Base-by-base conservation (phyloP, 2,113 vertebrate genomes). In the Clarias batrachus region DNA sequence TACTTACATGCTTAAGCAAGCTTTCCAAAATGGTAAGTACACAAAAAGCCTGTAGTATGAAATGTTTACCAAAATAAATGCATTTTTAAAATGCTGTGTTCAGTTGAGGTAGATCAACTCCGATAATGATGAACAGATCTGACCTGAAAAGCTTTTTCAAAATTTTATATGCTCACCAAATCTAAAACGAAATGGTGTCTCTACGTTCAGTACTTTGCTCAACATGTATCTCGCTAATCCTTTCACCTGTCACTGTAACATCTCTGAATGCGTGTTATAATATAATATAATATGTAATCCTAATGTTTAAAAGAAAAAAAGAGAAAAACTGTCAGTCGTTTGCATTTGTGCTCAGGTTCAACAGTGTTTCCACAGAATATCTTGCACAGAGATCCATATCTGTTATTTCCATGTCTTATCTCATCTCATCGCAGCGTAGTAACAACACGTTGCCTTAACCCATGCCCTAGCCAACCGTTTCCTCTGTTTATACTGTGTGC, bases 1-100 rank as follows among this genome's bases (percentile, higher is more conserved):
- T 27, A 41, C 57, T 83, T 9, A 65, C 41, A 71, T 65, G 37
- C 84, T 54, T 71, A 78, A 79, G 59, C 76, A 63, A 37, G 77
- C 19, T 52, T 85, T 85, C 66, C 54, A 52, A 59, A 19, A 89
- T 91, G 85, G 90, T 91, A 70, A 91, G 90, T 88, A 81, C 56
- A 27, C 3, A n/a, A 33, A 85, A 62, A 0, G 25, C 73, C 14
- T 77, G 27, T 81, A 27, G 37, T 73, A 87, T 73, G 12, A 12
- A 54, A 68, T 21, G 27, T 79, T 77, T 19, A 57, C 7, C 7
- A 56, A 30, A n/a, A 80, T 23, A 56, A 17, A 77, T 77, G 41
- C 37, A 7, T 48, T 30, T 37, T 66, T 27, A 12, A 68, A n/a
- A 8, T 19, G 52, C 19, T 65, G 12, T 30, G 54, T 27, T 33